Conservation (phyloP, 2,113 vertebrate genomes). For the Cyanoramphus novaezelandiae region DNA sequence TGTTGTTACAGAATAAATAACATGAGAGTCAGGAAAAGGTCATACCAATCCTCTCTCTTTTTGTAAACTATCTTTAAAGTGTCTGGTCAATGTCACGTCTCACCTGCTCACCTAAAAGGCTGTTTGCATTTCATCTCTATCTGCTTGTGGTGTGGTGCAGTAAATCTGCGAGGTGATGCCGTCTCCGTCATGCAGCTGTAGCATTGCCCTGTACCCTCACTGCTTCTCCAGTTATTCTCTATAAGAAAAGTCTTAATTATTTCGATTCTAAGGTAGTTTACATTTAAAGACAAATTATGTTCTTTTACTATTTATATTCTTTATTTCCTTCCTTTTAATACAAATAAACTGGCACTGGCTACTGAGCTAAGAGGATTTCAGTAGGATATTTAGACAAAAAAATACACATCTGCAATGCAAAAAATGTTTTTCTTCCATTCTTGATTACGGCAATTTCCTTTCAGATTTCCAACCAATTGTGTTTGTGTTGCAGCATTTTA, state of each 20-base stretch:
- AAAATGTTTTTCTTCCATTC: background rate
- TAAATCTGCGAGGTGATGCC: slow-evolving; percentile 19
- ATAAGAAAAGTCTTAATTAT: background rate
- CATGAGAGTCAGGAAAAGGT: slow-evolving; percentile 28
- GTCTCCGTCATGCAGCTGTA: background rate
- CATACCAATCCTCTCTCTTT: slow-evolving; percentile 3
- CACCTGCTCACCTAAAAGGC: slow-evolving; percentile 46
- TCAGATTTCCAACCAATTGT: background rate
- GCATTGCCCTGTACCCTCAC: background rate
- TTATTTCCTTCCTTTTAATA: background rate
- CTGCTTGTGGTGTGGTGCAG: background rate
- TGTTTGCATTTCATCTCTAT: background rate
- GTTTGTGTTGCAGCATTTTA: background rate
- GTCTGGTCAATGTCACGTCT: slow-evolving; percentile 51
- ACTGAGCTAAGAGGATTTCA: background rate
- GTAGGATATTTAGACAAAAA: background rate
- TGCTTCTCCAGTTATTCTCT: background rate
- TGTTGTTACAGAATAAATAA: slow-evolving; percentile 23
- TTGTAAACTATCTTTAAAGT: slow-evolving; percentile 19
- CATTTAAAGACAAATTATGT: background rate
- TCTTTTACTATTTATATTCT: background rate
- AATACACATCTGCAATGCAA: background rate
- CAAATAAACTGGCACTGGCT: background rate
- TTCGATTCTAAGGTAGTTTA: background rate
- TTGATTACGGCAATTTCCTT: background rate